Conservation (phyloP, 2,113 vertebrate genomes). For the Poeciliopsis turrubarensis region DNA sequence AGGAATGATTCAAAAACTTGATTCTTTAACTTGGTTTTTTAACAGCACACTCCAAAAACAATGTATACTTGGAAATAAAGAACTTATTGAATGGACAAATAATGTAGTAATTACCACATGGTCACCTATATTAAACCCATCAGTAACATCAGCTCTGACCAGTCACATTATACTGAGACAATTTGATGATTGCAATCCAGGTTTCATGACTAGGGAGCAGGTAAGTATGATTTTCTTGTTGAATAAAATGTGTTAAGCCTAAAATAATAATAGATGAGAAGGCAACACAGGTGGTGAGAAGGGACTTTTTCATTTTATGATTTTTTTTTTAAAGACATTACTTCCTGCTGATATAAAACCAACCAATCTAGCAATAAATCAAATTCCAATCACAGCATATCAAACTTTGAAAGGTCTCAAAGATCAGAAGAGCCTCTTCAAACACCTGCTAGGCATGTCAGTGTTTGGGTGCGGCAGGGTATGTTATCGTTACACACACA, state of each 20-base stretch:
- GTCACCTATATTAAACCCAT: neutral
- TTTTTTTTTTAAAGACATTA: conserved; percentile 9
- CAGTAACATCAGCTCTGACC: neutral
- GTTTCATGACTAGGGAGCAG: neutral
- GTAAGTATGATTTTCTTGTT: neutral
- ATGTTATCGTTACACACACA: conserved; percentile 41
- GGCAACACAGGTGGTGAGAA: conserved; percentile 13
- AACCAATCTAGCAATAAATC: conserved; percentile 63
- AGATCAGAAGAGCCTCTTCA: conserved; percentile 66
- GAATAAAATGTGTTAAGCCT: conserved; percentile 6
- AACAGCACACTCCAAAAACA: neutral
- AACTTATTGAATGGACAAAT: neutral
- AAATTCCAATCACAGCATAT: conserved; percentile 64
- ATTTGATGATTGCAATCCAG: neutral
- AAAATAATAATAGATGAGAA: neutral
- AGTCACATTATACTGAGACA: too few species aligned
- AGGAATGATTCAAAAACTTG: neutral
- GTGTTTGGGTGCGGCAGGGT: conserved; percentile 60
- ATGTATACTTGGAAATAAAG: neutral
- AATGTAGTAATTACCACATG: neutral
- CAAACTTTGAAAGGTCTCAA: conserved; percentile 69
- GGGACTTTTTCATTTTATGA: conserved; percentile 30
- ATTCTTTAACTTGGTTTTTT: neutral
- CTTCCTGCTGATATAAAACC: conserved; percentile 44
- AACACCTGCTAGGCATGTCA: conserved; percentile 74